Percentiles rank a stretch among this genome's conserved stretches.
phyloP scores from a whole-genome alignment of 2,888 invertebrate genomes.

The Drosophila pseudotalamancana region DNA sequence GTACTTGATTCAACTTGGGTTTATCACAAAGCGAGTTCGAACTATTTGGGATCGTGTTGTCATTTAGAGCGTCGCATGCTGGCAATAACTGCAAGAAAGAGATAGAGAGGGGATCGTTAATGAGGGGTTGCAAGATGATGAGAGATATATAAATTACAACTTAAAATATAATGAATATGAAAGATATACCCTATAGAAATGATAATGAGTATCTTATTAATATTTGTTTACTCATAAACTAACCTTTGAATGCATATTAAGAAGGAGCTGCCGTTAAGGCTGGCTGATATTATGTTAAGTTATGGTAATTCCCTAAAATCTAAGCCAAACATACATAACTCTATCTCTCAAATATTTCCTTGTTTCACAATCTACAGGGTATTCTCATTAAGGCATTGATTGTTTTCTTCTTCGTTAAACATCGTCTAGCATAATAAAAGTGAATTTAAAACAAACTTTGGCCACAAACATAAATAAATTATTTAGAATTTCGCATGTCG shows the following conservation, averaged over 20 bases:
- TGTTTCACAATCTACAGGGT: no score
- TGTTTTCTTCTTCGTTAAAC: conserved; percentile 23
- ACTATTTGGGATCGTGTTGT: conserved; percentile 70
- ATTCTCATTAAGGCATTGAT: conserved; percentile 20
- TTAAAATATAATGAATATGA: no score
- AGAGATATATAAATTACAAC: not conserved
- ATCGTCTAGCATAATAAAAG: conserved; percentile 11
- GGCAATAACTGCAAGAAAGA: conserved; percentile 63
- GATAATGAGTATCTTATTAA: no score
- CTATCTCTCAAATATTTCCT: no score
- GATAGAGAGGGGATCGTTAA: not conserved
- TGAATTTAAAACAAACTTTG: conserved; percentile 30
- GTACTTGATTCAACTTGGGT: conserved; percentile 75
- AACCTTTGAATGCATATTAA: no score
- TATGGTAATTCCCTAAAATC: no score
- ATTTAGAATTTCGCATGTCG: conserved; percentile 27
- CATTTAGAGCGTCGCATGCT: conserved; percentile 81
- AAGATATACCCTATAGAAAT: no score
- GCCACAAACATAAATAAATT: conserved; percentile 36
- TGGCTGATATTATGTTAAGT: no score
- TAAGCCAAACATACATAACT: no score
- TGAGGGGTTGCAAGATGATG: no score
- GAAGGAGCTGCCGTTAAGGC: no score
- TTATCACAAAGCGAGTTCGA: conserved; percentile 80
- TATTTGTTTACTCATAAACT: no score